Evolutionary conservation across 2,888 invertebrate species (phyloP).

Genomic region (Pediacus dermestoides): DNA sequence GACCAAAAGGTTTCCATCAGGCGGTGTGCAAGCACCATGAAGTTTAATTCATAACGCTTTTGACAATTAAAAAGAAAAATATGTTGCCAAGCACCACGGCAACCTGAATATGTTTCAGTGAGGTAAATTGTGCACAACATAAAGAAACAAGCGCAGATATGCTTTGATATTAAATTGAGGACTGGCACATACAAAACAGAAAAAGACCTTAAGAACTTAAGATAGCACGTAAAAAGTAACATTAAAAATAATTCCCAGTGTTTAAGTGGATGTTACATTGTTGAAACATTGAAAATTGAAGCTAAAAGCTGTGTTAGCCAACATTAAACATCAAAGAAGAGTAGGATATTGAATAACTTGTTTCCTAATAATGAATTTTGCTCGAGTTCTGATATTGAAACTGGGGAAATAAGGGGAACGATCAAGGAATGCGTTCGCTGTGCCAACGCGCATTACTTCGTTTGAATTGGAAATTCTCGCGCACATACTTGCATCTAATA

Average conservation of each 20-base stretch:
- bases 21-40: too few relatives aligned
- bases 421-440: constrained; percentile 41
- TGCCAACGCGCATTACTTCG: constrained; percentile 43
- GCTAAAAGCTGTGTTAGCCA: constrained; percentile 36
- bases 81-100: too few relatives aligned
- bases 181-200: too few relatives aligned
- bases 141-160: too few relatives aligned
- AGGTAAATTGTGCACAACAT: too few relatives aligned
- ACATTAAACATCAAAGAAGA: constrained; percentile 41
- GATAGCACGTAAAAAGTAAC: constrained; percentile 14
- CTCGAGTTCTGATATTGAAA: constrained; percentile 41
- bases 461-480: constrained; percentile 52
- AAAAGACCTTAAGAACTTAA: too few relatives aligned
- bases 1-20: too few relatives aligned
- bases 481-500: constrained; percentile 52
- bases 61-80: too few relatives aligned
- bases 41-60: too few relatives aligned
- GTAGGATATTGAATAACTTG: constrained; percentile 47
- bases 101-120: too few relatives aligned
- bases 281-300: constrained; percentile 33
- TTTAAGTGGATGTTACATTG: constrained; percentile 21
- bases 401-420: constrained; percentile 30
- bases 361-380: constrained; percentile 49
- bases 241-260: constrained; percentile 17
- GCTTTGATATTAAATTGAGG: too few relatives aligned